Percentiles rank a stretch among this genome's conserved stretches.
These are phyloP conservation scores for Monodelphis domestica DNA, from an alignment of 2,797 vertebrate species.

Conservation along the genomic window DNA sequence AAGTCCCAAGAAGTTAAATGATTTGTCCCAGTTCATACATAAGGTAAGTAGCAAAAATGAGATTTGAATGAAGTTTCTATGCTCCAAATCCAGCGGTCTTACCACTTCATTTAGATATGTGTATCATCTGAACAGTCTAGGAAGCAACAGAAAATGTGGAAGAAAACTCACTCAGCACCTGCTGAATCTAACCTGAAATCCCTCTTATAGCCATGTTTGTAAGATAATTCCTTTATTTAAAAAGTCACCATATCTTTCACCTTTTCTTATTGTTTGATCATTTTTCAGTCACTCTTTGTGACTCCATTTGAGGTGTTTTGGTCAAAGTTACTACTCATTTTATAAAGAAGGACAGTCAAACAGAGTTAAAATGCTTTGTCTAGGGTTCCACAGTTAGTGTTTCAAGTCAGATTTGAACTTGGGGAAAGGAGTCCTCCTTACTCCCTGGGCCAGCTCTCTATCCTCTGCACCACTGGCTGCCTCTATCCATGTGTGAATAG, in stretches of 20 bases:
- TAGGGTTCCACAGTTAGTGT: too few species aligned
- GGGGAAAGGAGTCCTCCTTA: too few species aligned
- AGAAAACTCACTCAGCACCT: slow-evolving; percentile 65
- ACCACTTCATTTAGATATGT: background rate
- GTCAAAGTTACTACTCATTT: too few species aligned
- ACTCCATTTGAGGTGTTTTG: too few species aligned
- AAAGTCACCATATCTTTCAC: slow-evolving; percentile 6
- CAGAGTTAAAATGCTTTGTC: too few species aligned
- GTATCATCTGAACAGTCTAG: background rate
- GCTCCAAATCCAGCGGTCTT: background rate
- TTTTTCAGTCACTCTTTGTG: too few species aligned
- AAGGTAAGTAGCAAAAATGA: background rate
- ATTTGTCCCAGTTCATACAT: background rate
- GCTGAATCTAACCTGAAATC: slow-evolving; percentile 30
- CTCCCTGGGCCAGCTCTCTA: too few species aligned
- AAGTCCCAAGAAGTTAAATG: background rate
- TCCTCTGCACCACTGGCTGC: too few species aligned
- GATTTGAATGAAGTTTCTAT: background rate
- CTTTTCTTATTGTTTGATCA: too few species aligned
- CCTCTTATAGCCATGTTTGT: slow-evolving; percentile 46
- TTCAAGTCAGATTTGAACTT: too few species aligned
- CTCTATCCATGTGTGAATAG: background rate
- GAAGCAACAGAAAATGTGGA: background rate
- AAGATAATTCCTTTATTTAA: slow-evolving; percentile 2
- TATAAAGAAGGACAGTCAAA: too few species aligned